Conservation (phyloP, 2,797 vertebrate species). For the Kryptopterus vitreolus region DNA sequence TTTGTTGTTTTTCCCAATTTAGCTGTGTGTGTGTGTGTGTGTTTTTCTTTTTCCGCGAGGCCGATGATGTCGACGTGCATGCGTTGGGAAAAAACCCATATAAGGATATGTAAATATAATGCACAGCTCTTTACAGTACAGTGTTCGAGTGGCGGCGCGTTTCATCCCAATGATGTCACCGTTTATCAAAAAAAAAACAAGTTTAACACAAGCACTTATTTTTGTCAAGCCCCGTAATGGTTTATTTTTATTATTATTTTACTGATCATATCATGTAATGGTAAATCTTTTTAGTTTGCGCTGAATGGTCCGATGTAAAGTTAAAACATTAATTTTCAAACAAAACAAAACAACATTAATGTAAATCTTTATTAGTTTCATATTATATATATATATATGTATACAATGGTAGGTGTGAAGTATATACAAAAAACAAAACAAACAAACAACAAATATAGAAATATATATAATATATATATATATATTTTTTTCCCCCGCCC, state of each 20-base stretch:
- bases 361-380: slow-evolving; percentile 61
- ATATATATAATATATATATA: too few relatives aligned
- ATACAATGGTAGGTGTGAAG: too few relatives aligned
- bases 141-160: slow-evolving; percentile 58
- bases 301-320: slow-evolving; percentile 48
- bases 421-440: too few relatives aligned
- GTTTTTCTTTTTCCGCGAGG: slow-evolving; percentile 57
- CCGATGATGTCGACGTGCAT: slow-evolving; percentile 62
- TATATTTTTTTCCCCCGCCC: too few relatives aligned
- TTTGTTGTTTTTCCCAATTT: too few relatives aligned
- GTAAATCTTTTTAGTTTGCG: slow-evolving; percentile 11
- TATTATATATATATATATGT: too few relatives aligned
- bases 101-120: slow-evolving; percentile 50
- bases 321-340: slow-evolving; percentile 42
- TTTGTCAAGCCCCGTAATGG: neutral
- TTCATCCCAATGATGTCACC: slow-evolving; percentile 55
- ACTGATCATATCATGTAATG: neutral
- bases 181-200: slow-evolving; percentile 47
- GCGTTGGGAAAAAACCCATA: slow-evolving; percentile 60
- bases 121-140: slow-evolving; percentile 60
- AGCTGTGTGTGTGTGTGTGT: slow-evolving; percentile 62
- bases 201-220: too few relatives aligned
- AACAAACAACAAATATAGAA: too few relatives aligned
- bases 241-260: neutral
- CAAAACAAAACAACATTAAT: slow-evolving; percentile 46